These are phyloP conservation scores for Pristis pectinata DNA, from an alignment of 2,797 vertebrate species.

Conservation along the genomic window DNA sequence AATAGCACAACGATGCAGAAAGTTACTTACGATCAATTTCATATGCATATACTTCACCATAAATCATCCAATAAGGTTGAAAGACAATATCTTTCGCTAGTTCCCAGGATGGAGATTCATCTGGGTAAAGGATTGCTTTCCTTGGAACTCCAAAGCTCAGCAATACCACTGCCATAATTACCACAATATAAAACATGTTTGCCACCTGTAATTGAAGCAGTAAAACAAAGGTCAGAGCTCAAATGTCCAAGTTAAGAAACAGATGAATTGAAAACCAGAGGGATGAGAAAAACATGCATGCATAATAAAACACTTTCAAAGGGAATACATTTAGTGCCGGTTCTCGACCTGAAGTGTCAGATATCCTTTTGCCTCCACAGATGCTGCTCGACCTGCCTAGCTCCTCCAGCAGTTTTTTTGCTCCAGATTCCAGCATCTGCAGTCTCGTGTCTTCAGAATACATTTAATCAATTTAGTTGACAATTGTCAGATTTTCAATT, in stretches of 20 bases:
- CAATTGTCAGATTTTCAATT: neutral
- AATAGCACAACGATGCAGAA: constrained; percentile 40
- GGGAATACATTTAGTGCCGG: neutral
- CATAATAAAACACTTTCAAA: neutral
- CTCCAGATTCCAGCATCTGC: too few relatives aligned
- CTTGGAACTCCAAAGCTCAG: constrained; percentile 93
- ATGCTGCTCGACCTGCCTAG: too few relatives aligned
- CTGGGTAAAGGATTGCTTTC: constrained; percentile 88
- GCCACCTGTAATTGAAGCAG: constrained; percentile 70
- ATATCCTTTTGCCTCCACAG: too few relatives aligned
- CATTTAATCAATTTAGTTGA: too few relatives aligned
- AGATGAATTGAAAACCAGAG: neutral
- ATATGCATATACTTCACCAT: constrained; percentile 97
- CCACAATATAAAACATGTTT: constrained; percentile 99
- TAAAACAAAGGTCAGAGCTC: neutral
- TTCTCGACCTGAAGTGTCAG: too few relatives aligned
- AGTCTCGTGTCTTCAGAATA: too few relatives aligned
- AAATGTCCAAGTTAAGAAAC: neutral
- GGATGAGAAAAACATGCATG: neutral
- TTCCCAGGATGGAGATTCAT: constrained; percentile 80
- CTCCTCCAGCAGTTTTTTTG: too few relatives aligned
- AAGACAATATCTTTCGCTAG: constrained; percentile 92
- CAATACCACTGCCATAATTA: constrained; percentile 93
- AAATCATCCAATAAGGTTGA: constrained; percentile 99
- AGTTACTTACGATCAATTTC: constrained; percentile 89